Conservation (phyloP, 2,888 invertebrate species). For the Drosophila ezoana region DNA sequence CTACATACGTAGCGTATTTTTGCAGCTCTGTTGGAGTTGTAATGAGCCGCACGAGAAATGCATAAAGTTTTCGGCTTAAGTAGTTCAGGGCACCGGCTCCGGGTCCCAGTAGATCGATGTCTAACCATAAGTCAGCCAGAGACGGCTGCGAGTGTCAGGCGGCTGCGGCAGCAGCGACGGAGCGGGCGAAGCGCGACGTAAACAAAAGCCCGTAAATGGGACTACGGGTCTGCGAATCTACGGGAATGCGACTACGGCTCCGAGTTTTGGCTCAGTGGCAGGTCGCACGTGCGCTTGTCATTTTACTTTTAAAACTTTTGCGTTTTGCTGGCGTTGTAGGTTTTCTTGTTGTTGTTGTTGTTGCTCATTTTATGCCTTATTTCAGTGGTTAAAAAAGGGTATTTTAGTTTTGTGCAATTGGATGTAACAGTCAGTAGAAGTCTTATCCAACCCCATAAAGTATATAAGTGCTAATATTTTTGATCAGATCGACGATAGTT, state of each 20-base stretch:
- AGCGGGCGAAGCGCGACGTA: constrained; percentile 31
- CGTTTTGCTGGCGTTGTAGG: constrained; percentile 61
- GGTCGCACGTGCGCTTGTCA: constrained; percentile 75
- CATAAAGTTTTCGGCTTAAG: constrained; percentile 69
- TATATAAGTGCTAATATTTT: too few relatives aligned
- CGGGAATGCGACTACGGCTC: constrained; percentile 17
- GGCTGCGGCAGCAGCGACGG: not conserved
- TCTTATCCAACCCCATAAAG: too few relatives aligned
- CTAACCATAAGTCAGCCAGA: constrained; percentile 72
- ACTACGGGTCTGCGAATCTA: constrained; percentile 9
- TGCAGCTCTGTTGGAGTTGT: constrained; percentile 65
- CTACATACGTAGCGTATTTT: constrained; percentile 34
- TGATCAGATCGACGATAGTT: too few relatives aligned
- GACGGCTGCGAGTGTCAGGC: constrained; percentile 41
- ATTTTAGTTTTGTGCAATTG: too few relatives aligned
- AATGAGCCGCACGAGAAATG: constrained; percentile 79
- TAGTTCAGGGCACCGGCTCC: constrained; percentile 54
- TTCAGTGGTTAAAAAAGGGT: too few relatives aligned
- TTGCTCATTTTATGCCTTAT: not conserved
- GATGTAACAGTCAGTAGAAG: too few relatives aligned
- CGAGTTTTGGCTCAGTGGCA: constrained; percentile 47
- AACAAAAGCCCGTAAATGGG: constrained; percentile 33
- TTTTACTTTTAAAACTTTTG: constrained; percentile 80
- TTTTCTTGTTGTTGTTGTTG: constrained; percentile 30
- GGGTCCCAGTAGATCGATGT: constrained; percentile 76